These are phyloP conservation scores for Drosophila nasuta DNA, from an alignment of 1,140 invertebrate genomes.

Conservation along the genomic window DNA sequence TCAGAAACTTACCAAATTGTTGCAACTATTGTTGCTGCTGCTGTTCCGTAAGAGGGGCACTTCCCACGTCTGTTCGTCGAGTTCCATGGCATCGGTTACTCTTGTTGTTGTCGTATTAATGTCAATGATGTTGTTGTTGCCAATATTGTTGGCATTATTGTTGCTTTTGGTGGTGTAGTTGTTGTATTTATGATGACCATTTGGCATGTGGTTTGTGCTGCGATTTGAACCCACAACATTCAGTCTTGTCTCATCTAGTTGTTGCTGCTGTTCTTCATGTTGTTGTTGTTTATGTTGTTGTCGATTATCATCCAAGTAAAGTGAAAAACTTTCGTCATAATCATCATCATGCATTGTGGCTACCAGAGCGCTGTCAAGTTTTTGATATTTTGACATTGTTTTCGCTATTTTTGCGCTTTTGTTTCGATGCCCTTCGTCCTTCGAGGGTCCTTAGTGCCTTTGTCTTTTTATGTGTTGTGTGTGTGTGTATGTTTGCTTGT, in stretches of 20 bases:
- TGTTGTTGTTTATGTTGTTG: conserved; percentile 26
- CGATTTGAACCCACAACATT: conserved; percentile 37
- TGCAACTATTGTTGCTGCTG: conserved; percentile 42
- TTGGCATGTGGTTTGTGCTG: conserved; percentile 36
- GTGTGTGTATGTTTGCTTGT: conserved; percentile 17
- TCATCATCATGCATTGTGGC: conserved; percentile 59
- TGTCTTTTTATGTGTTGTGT: conserved; percentile 8
- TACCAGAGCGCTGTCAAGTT: conserved; percentile 57
- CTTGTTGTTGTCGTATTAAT: conserved; percentile 13
- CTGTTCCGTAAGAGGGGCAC: conserved; percentile 59
- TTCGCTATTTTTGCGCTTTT: conserved; percentile 22
- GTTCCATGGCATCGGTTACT: conserved; percentile 23
- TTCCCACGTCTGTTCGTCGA: conserved; percentile 77
- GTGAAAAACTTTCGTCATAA: conserved; percentile 60
- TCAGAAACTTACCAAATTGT: conserved; percentile 47
- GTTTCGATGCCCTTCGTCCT: background rate
- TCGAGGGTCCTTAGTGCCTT: background rate
- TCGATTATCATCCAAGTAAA: conserved; percentile 59
- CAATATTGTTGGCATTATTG: conserved; percentile 35
- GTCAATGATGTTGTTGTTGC: conserved; percentile 13
- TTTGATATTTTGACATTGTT: conserved; percentile 77
- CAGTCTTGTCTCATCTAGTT: conserved; percentile 48
- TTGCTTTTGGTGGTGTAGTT: conserved; percentile 14
- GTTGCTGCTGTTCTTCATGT: conserved; percentile 17
- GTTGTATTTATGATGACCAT: conserved; percentile 43